These are phyloP conservation scores for Tetrax tetrax DNA, from an alignment of 2,113 vertebrate species.

Conservation along the genomic window DNA sequence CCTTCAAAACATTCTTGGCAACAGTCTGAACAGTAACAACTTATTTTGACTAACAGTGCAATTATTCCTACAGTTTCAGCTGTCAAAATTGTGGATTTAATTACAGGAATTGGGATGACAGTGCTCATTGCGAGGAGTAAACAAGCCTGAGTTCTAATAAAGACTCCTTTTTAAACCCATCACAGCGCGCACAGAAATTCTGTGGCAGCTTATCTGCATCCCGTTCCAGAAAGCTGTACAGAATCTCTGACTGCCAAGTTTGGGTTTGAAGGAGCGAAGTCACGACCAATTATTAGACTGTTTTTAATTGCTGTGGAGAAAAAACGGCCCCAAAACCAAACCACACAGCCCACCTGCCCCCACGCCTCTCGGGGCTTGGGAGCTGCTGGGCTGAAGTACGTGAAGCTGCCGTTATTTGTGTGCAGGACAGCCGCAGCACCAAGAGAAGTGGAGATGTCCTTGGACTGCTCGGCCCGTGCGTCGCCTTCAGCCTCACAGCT, in stretches of 20 bases:
- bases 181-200: neutral
- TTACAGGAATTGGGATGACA: slow-evolving; percentile 46
- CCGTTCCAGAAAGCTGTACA: slow-evolving; percentile 16
- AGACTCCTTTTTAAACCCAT: slow-evolving; percentile 25
- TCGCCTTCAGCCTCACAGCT: neutral
- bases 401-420: neutral
- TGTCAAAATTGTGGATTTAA: slow-evolving; percentile 45
- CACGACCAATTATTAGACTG: slow-evolving; percentile 24
- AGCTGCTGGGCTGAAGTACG: neutral
- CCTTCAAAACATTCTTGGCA: slow-evolving; percentile 18
- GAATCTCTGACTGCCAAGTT: slow-evolving; percentile 18
- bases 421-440: neutral
- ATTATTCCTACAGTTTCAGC: slow-evolving; percentile 37
- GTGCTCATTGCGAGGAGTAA: neutral
- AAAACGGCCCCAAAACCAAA: neutral
- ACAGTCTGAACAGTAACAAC: neutral
- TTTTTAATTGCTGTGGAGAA: slow-evolving; percentile 40
- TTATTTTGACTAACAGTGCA: slow-evolving; percentile 5
- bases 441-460: neutral
- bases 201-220: slow-evolving; percentile 35
- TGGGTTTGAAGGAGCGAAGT: slow-evolving; percentile 16
- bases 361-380: neutral
- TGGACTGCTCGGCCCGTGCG: neutral
- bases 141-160: slow-evolving; percentile 10
- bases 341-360: neutral